Evolutionary conservation across 2,797 vertebrate species (phyloP).

Genomic region (Sylvilagus floridanus): DNA sequence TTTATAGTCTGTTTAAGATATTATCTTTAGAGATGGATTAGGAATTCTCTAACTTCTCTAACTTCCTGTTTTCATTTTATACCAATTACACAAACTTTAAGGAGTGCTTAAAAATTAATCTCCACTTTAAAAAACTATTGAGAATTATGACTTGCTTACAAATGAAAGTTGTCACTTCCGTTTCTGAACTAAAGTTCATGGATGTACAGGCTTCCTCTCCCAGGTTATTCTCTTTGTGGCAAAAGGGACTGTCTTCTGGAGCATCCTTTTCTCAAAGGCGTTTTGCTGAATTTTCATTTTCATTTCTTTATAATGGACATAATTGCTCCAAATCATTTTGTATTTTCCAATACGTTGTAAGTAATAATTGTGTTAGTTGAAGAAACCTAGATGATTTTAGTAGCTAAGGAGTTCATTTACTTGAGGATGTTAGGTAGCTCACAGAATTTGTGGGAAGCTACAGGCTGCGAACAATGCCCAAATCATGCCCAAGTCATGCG

Average conservation of each 20-base stretch:
- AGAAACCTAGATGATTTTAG: conserved; percentile 31
- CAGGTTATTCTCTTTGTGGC: background rate
- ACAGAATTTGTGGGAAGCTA: background rate
- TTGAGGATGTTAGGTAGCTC: background rate
- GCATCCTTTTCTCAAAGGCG: background rate
- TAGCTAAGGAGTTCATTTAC: background rate
- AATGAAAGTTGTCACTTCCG: conserved; percentile 21
- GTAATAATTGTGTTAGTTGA: conserved; percentile 14
- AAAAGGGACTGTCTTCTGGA: conserved; percentile 46
- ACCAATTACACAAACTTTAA: conserved; percentile 5
- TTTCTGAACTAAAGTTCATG: conserved; percentile 30
- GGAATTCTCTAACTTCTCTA: conserved; percentile 38
- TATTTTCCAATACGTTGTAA: conserved; percentile 29
- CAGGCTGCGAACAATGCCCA: background rate
- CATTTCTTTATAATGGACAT: conserved; percentile 41
- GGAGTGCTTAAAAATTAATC: background rate
- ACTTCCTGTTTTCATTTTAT: background rate
- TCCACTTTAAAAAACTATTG: conserved; percentile 17
- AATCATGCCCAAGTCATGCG: accelerated
- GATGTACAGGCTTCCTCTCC: background rate
- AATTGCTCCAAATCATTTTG: conserved; percentile 57
- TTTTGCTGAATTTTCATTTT: conserved; percentile 63
- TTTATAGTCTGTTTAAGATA: background rate
- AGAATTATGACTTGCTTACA: conserved; percentile 9
- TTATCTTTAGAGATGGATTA: background rate